Base-by-base conservation (phyloP, 2,113 vertebrate genomes). In the Corvus hawaiiensis region DNA sequence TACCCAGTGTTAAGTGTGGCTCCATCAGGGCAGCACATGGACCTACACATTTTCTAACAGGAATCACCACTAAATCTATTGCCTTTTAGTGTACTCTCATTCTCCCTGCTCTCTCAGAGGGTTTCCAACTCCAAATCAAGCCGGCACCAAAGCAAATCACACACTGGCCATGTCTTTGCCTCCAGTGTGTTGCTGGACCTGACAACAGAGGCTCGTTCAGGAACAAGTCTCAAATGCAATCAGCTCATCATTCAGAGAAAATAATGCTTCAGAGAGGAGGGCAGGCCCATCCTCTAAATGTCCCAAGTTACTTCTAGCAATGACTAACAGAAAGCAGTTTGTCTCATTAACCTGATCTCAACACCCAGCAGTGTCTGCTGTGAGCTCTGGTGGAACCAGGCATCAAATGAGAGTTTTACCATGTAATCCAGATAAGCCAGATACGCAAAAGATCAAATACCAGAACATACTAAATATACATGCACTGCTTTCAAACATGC, bases 401-500 rank as follows among this genome's bases (percentile, higher is more conserved):
- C 76, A 76, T 21, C 71, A 92, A 83, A 72, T 55, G 48, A 89
- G 82, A 84, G 6, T 56, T 71, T n/a, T 54, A 41, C 46, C 54
- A 85, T 10, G 0, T 68, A 69, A 41, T 81, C 15, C 58, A 86
- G 43, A 33, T 79, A 93, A 93, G 44, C 32, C 82, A 63, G 32
- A 79, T 24, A 77, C 32, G 64, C 39, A 81, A 93, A 89, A 90
- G 81, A 90, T 72, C 69, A 84, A 91, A 84, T 95, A 93, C 95
- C 80, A 91, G 51, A 41, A 23, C 26, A 51, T 58, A 84, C 51
- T 89, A 85, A 94, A 89, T 32, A 91, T 68, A 46, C 17, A 89
- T 46, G 30, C 16, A 20, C 17, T 28, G 63, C 67, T 93, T 92
- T 85, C 75, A 90, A 69, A 94, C 24, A 62, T 23, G 78, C 20